Base-by-base conservation (phyloP, 1,140 invertebrate species). In the Achatina immaculata region DNA sequence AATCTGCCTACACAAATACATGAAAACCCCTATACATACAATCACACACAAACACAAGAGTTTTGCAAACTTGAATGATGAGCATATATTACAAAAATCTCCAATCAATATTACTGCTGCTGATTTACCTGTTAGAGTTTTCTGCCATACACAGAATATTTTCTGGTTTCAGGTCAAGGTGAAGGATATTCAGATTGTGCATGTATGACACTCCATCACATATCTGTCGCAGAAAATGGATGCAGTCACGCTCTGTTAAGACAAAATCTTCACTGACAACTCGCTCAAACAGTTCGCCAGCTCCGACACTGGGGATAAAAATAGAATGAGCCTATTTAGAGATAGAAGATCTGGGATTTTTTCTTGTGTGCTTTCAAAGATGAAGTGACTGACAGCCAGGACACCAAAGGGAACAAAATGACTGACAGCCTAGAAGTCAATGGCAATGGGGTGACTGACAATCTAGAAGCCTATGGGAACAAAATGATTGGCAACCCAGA, bases 121-220 rank as follows among this genome's bases (percentile, higher is more conserved):
- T n/a, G n/a, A n/a, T n/a, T 3, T 31, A 66, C 62, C 86, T 82
- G 88, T 96, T 95, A 21, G 95, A 87, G 95, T 66, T 95, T 95
- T 85, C 95, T 91, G 95, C 95, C 24, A 95, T 93, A 88, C 96
- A 98, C 92, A 98, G 95, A 77, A 98, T 97, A 87, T 98, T 98
- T 90, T 98, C 96, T 0, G 96, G 96, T 93, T 98, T 98, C 36
- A 98, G 90, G 91, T 98, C 97, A 48, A 98, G 91, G 92, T 98
- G 97, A 38, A 97, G 95, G 73, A 98, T 94, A 75, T 93, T 94
- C 82, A 95, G 93, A n/a, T 92, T 90, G 88, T 98, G 96, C 94
- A 98, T 96, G 85, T 96, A 98, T n/a, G 94, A 92, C 0, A 98
- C 94, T 14, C 95, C 97, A 85, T 95, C 94, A 89, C 96, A 97